A percentile compares a stretch with the other conserved stretches of the same genome.
phyloP scores from a whole-genome alignment of 2,888 invertebrate genomes.

The Hydrotaea diabolus region DNA sequence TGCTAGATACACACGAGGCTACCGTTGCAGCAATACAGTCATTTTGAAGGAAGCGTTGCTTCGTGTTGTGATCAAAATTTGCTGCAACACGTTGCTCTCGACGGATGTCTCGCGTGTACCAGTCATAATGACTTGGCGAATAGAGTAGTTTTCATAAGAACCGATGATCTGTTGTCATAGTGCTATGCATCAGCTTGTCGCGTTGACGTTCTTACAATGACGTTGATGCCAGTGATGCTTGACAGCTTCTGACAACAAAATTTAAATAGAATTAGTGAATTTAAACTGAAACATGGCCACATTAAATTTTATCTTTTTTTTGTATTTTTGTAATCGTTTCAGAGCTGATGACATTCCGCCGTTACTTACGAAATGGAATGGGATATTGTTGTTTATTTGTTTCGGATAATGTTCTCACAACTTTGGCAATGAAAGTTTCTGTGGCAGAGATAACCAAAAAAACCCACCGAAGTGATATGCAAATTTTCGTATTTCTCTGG shows the following conservation, averaged over 20 bases:
- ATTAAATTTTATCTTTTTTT: not conserved
- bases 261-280: not conserved
- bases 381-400: not conserved
- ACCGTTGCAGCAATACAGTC: no score
- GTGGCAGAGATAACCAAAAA: constrained; percentile 6
- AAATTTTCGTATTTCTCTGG: not conserved
- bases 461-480: constrained; percentile 22
- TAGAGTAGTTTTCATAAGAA: no score
- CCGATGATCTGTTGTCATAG: constrained; percentile 3
- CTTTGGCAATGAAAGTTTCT: constrained; percentile 22
- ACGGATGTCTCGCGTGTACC: no score
- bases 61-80: no score
- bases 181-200: not conserved
- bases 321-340: not conserved
- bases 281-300: not conserved
- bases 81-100: no score
- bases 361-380: not conserved
- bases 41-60: no score
- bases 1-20: no score
- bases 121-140: no score
- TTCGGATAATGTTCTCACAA: not conserved
- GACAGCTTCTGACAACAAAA: not conserved
- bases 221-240: not conserved
- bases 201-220: not conserved
- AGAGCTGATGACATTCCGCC: not conserved